These are phyloP conservation scores for Peromyscus leucopus DNA, from an alignment of 2,113 vertebrate genomes.

Conservation along the genomic window DNA sequence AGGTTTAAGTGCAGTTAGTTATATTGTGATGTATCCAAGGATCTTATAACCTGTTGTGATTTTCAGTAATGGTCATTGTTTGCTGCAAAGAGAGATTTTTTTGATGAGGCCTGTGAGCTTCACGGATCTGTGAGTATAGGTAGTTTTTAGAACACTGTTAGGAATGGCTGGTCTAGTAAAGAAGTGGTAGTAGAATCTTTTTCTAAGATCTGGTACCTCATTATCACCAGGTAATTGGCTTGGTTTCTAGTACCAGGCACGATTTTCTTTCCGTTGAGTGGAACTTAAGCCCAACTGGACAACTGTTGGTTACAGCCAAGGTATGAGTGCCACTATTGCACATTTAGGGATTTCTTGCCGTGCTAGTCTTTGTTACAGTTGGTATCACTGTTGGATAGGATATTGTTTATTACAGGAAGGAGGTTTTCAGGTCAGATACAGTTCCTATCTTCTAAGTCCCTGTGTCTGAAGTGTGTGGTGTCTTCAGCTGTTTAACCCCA, in stretches of 20 bases:
- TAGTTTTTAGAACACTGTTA: neutral
- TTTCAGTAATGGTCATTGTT: neutral
- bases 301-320: neutral
- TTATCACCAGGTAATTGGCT: neutral
- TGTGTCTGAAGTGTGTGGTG: neutral
- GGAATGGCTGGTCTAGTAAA: neutral
- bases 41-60: neutral
- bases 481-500: neutral
- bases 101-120: neutral
- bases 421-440: neutral
- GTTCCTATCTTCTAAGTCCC: neutral
- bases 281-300: neutral
- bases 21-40: neutral
- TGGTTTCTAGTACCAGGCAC: neutral
- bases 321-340: neutral
- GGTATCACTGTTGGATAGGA: neutral
- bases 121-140: neutral
- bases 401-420: neutral
- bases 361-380: neutral
- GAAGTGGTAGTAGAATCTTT: neutral
- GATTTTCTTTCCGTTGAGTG: neutral
- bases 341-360: neutral
- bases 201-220: neutral
- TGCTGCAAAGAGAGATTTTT: neutral
- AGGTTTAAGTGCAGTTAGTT: neutral